phyloP scores from a whole-genome alignment of 1,140 invertebrate species.

The Hylaeus volcanicus region DNA sequence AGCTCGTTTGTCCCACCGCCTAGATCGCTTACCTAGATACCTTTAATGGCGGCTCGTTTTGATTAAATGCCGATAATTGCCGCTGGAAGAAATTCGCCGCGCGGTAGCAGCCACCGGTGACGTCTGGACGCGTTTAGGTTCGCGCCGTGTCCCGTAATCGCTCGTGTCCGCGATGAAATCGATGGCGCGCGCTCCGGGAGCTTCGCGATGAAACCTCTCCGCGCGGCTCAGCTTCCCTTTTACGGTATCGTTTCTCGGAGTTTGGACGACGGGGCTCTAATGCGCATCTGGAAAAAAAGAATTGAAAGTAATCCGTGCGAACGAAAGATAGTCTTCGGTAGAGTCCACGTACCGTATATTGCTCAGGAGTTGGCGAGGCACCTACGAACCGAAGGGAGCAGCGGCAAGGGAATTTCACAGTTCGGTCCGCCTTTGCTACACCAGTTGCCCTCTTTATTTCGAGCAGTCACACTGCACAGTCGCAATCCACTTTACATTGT shows the following conservation, averaged over 20 bases:
- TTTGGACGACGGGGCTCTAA: background rate
- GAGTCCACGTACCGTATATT: no score
- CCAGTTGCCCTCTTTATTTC: no score
- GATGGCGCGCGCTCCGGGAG: background rate
- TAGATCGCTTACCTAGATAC: conserved; percentile 50
- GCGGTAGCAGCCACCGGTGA: background rate
- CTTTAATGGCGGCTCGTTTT: conserved; percentile 43
- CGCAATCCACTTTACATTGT: no score
- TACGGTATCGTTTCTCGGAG: background rate
- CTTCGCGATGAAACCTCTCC: background rate
- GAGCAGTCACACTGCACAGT: no score
- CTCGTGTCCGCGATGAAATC: conserved; percentile 20
- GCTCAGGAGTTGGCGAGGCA: no score
- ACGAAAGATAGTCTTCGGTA: no score
- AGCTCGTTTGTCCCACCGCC: conserved; percentile 31
- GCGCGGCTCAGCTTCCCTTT: background rate
- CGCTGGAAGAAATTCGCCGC: conserved; percentile 20
- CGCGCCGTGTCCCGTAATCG: background rate
- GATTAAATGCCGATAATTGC: conserved; percentile 51
- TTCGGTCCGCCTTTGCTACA: no score
- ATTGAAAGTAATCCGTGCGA: background rate
- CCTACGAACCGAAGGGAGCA: no score
- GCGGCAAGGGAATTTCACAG: no score
- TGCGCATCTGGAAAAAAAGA: background rate
- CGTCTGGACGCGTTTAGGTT: background rate